Percentiles rank a stretch among this genome's conserved stretches.
phyloP scores from a whole-genome alignment of 2,797 vertebrate genomes.

The Myiotriccus ornatus region DNA sequence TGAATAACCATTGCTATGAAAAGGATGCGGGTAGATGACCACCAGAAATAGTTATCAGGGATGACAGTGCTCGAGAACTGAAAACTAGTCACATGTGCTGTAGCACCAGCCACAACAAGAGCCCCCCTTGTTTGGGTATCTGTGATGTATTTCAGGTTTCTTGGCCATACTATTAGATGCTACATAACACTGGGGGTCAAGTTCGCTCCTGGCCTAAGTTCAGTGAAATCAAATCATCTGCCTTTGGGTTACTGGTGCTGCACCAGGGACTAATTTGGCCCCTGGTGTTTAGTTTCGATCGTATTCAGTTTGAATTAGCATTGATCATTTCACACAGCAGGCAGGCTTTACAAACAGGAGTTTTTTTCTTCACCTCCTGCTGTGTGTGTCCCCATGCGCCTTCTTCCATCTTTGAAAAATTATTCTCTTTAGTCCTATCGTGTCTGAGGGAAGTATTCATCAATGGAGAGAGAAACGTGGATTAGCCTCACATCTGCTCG shows the following conservation, averaged over 20 bases:
- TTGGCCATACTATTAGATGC: background rate
- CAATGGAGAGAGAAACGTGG: background rate
- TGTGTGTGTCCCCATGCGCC: background rate
- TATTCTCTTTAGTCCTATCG: background rate
- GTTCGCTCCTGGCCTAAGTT: background rate
- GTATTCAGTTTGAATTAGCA: slow-evolving; percentile 1
- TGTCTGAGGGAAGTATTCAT: slow-evolving; percentile 17
- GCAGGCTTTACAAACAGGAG: slow-evolving; percentile 7
- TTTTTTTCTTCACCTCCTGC: background rate
- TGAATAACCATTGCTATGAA: background rate
- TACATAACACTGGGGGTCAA: background rate
- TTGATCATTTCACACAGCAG: slow-evolving; percentile 32
- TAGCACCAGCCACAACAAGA: background rate
- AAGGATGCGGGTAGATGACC: background rate
- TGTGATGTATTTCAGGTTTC: background rate
- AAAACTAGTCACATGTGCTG: background rate
- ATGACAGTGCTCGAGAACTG: background rate
- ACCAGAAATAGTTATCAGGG: background rate
- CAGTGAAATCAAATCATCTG: slow-evolving; percentile 1
- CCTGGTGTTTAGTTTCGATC: background rate
- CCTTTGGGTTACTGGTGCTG: background rate
- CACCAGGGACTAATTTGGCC: background rate
- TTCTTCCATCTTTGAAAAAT: slow-evolving; percentile 23
- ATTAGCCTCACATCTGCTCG: background rate
- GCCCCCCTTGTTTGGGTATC: background rate